Base-by-base conservation (phyloP, 2,113 vertebrate species). In the Hiodon tergisus region DNA sequence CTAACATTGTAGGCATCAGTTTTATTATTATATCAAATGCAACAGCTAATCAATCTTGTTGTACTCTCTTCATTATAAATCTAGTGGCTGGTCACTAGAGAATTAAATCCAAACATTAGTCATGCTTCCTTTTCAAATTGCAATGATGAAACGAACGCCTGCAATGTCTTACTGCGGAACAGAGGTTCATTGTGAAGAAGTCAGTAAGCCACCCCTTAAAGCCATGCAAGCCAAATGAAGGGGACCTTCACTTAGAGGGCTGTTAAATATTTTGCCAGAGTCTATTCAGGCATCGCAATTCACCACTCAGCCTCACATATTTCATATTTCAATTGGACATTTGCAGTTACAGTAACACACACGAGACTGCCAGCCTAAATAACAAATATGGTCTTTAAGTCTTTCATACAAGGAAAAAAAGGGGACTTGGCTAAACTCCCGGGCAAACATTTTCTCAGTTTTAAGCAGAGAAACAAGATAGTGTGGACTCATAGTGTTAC, bases 341-440 rank as follows among this genome's bases (percentile, higher is more conserved):
- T 78, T 50, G 73, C 54, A 62, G 72, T 83, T 65, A 79, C 50
- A 63, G 67, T 76, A 77, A 78, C 81, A 78, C 72, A 70, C 75
- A 63, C 76, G 79, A 72, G 59, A 78, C 59, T 74, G 77, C 67
- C 82, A 86, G 78, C 57, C 78, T 82, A 77, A 85, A 86, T 80
- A 83, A 76, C 57, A 78, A 77, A 83, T 73, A 76, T 67, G 69
- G 76, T 72, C 31, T 77, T 52, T 53, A 82, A 72, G 80, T 70
- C 73, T 76, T 82, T 75, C 79, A 73, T 75, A 62, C 61, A 78
- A 81, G 63, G 5, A 68, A 72, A 69, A 6, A 16, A 9, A n/a
- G 67, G 74, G 4, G 3, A 74, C 65, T 47, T 31, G 57, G 62
- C 53, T 11, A 82, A 72, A 78, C 7, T 69, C 60, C 70, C 76